Conservation (phyloP, 2,113 vertebrate genomes). For the Pseudorectes ferrugineus region DNA sequence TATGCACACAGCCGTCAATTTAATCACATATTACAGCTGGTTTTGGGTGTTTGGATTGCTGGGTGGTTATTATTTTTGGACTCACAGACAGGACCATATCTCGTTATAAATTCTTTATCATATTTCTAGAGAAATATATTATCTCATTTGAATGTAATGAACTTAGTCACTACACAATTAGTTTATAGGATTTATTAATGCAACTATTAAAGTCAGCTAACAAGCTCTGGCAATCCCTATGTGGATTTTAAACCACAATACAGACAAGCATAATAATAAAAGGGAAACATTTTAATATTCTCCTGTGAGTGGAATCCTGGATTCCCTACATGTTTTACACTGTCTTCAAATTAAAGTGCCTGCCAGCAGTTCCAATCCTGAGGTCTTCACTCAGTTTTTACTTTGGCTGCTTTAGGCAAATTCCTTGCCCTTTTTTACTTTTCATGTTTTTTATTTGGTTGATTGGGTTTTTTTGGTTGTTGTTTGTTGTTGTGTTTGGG, state of each 20-base stretch:
- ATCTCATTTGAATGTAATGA: slow-evolving; percentile 49
- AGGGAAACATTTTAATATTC: not conserved
- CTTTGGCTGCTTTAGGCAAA: not conserved
- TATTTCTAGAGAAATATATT: slow-evolving; percentile 22
- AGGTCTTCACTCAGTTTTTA: not conserved
- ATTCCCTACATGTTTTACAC: not conserved
- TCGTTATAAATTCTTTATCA: slow-evolving; percentile 4
- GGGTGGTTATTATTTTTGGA: not conserved
- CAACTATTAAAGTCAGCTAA: slow-evolving; percentile 58
- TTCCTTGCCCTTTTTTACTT: not conserved
- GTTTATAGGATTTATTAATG: slow-evolving; percentile 67
- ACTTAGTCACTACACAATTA: slow-evolving; percentile 37
- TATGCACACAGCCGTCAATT: not conserved
- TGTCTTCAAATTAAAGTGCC: slow-evolving; percentile 4
- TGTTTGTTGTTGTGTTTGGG: not conserved
- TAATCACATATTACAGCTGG: not conserved
- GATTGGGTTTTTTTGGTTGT: not conserved
- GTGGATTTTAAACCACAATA: slow-evolving; percentile 40
- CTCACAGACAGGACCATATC: not conserved
- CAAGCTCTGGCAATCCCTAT: slow-evolving; percentile 50
- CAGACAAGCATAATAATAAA: not conserved
- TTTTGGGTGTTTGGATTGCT: not conserved
- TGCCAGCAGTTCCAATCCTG: not conserved
- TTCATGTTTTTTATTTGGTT: not conserved
- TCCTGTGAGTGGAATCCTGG: not conserved